Conservation (phyloP, 2,113 vertebrate genomes). For the Bos javanicus region DNA sequence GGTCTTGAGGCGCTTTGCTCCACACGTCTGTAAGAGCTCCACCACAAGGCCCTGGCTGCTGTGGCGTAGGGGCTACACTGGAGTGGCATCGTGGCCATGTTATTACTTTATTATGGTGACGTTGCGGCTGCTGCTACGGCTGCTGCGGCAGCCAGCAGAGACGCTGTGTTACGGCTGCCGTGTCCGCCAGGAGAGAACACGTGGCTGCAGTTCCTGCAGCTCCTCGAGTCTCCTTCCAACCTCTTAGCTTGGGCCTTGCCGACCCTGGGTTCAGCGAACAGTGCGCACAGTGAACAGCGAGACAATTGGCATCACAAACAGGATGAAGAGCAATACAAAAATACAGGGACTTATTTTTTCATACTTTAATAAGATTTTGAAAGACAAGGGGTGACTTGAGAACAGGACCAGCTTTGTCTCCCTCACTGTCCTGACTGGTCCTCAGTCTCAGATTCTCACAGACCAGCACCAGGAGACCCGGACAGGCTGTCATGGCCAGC, state of each 20-base stretch:
- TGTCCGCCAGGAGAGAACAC: background rate
- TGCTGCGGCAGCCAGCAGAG: background rate
- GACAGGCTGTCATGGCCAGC: background rate
- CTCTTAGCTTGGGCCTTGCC: background rate
- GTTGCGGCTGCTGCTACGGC: background rate
- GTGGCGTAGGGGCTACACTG: background rate
- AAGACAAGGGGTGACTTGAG: background rate
- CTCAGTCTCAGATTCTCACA: background rate
- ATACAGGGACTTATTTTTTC: background rate
- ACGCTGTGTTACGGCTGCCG: background rate
- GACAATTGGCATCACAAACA: background rate
- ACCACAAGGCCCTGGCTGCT: background rate
- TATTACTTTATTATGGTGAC: accelerated
- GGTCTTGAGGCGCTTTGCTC: background rate
- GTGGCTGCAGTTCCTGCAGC: background rate
- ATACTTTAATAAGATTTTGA: background rate
- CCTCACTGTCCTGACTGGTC: background rate
- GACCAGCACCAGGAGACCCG: background rate
- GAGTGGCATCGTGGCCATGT: background rate
- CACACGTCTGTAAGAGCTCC: accelerated
- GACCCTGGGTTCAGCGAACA: background rate
- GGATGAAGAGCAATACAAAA: background rate
- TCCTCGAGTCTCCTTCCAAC: background rate
- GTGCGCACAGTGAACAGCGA: background rate
- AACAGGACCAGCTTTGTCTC: background rate